Evolutionary conservation across 2,888 invertebrate genomes (phyloP).

Genomic region (Metopia argyrocephala): DNA sequence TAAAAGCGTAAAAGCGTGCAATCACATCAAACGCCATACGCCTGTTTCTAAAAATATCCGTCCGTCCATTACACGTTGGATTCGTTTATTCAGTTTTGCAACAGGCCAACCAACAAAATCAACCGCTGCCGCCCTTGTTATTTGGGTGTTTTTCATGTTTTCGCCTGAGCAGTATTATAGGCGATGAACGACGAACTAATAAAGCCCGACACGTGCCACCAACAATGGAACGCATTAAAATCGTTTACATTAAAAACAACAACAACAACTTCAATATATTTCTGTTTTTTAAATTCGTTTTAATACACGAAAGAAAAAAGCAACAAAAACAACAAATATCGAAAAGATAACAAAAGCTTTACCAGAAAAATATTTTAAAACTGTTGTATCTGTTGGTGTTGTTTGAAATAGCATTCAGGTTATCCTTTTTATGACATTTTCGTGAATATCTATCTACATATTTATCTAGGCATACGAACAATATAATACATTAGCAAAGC

Average conservation of each 20-base stretch:
- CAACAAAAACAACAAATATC: not conserved
- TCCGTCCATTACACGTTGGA: conserved; percentile 51
- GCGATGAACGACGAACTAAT: conserved; percentile 76
- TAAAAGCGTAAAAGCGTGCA: conserved; percentile 78
- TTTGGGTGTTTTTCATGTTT: conserved; percentile 67
- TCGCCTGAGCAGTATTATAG: conserved; percentile 65
- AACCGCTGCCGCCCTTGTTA: conserved; percentile 53
- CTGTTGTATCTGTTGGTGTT: not conserved
- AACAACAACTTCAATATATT: conserved; percentile 39
- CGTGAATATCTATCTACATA: not conserved
- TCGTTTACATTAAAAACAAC: conserved; percentile 75
- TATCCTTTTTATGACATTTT: not conserved
- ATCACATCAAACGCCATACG: conserved; percentile 68
- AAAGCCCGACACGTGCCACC: conserved; percentile 79
- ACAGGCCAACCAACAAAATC: conserved; percentile 36
- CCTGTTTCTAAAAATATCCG: not conserved
- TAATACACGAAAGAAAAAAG: conserved; percentile 31
- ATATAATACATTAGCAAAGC: not conserved
- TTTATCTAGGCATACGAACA: not conserved
- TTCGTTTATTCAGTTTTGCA: conserved; percentile 24
- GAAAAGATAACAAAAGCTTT: not conserved
- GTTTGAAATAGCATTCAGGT: not conserved
- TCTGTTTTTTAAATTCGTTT: conserved; percentile 28
- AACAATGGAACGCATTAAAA: conserved; percentile 79
- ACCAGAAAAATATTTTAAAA: not conserved